Evolutionary conservation across 2,888 invertebrate species (phyloP).

Genomic region (Tipula lateralis): DNA sequence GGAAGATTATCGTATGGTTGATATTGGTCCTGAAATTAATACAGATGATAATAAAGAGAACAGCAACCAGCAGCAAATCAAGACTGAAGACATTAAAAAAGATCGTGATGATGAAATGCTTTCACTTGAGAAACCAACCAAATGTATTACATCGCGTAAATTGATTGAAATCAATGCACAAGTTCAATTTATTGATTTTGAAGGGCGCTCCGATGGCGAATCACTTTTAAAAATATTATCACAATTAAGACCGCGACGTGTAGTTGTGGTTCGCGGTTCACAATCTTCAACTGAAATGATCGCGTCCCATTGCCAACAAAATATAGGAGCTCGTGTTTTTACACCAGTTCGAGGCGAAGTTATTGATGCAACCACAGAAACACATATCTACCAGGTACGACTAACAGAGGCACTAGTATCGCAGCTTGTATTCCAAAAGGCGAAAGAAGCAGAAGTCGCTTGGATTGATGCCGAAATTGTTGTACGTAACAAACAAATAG

Average conservation of each 20-base stretch:
- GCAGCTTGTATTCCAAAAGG: slow-evolving; percentile 76
- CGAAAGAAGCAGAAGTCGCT: slow-evolving; percentile 88
- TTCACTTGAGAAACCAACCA: slow-evolving; percentile 78
- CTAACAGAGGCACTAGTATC: slow-evolving; percentile 88
- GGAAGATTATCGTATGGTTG: slow-evolving; percentile 85
- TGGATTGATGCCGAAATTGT: slow-evolving; percentile 85
- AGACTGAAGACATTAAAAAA: slow-evolving; percentile 37
- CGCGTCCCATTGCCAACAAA: slow-evolving; percentile 62
- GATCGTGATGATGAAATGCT: slow-evolving; percentile 34
- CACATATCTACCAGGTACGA: slow-evolving; percentile 95
- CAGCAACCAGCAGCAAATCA: slow-evolving; percentile 34
- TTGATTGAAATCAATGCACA: slow-evolving; percentile 76
- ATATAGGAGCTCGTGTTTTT: slow-evolving; percentile 71
- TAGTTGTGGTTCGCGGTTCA: slow-evolving; percentile 72
- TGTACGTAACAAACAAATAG: slow-evolving; percentile 58
- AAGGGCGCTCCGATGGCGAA: slow-evolving; percentile 86
- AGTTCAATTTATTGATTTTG: slow-evolving; percentile 93
- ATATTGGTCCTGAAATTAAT: slow-evolving; percentile 49
- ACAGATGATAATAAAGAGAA: slow-evolving; percentile 45
- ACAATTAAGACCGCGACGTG: slow-evolving; percentile 72
- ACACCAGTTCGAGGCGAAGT: slow-evolving; percentile 76
- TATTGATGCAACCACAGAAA: slow-evolving; percentile 95
- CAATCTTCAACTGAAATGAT: slow-evolving; percentile 64
- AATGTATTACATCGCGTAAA: slow-evolving; percentile 72
- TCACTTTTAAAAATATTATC: slow-evolving; percentile 75